These are phyloP conservation scores for Merops nubicus DNA, from an alignment of 2,113 vertebrate species.

Conservation along the genomic window DNA sequence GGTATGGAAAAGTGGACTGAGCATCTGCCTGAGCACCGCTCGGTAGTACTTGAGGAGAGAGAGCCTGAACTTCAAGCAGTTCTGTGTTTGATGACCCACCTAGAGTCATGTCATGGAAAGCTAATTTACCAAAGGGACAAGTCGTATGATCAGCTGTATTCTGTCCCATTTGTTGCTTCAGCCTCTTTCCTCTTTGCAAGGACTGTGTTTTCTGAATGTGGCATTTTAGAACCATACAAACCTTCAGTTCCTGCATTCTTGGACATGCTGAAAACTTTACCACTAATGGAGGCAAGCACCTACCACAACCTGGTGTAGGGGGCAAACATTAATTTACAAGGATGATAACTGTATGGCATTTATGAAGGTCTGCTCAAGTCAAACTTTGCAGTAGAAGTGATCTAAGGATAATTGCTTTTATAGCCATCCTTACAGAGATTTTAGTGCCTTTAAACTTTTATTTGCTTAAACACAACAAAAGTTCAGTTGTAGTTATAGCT, in stretches of 20 bases:
- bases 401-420: conserved; percentile 75
- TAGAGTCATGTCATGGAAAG: background rate
- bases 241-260: conserved; percentile 1
- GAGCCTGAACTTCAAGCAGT: background rate
- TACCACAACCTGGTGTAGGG: background rate
- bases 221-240: background rate
- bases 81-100: background rate
- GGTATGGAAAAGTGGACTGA: background rate
- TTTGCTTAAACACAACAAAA: conserved; percentile 57
- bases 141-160: background rate
- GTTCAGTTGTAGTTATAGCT: conserved; percentile 54
- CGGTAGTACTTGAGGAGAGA: background rate
- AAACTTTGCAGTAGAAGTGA: background rate
- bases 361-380: conserved; percentile 1
- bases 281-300: background rate
- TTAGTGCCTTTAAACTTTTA: conserved; percentile 53
- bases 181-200: background rate
- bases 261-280: background rate
- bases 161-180: background rate
- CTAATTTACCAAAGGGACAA: background rate
- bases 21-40: background rate
- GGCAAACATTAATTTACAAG: conserved; percentile 1
- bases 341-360: background rate
- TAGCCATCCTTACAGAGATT: conserved; percentile 65
- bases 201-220: background rate